Percentiles rank a stretch among this genome's conserved stretches.
These are phyloP conservation scores for Macrobrachium rosenbergii DNA, from an alignment of 1,140 invertebrate genomes.

Conservation along the genomic window DNA sequence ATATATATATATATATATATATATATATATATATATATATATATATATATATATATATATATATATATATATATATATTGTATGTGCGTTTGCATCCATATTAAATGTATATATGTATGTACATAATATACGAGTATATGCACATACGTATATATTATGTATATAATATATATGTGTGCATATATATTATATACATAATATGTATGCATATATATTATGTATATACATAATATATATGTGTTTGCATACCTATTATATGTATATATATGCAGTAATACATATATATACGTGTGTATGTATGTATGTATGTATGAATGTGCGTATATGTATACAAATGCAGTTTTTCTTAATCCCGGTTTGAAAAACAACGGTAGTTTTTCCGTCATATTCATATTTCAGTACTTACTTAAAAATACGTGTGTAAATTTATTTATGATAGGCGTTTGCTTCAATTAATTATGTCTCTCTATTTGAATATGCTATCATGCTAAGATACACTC, in stretches of 20 bases:
- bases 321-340: background rate
- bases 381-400: no score
- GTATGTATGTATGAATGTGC: background rate
- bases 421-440: no score
- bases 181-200: background rate
- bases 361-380: no score
- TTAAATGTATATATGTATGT: background rate
- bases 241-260: background rate
- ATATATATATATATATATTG: slow-evolving; percentile 20
- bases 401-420: no score
- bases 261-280: background rate
- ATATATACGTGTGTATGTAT: background rate
- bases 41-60: slow-evolving; percentile 25
- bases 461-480: no score
- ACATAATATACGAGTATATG: background rate
- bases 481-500: no score
- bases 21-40: slow-evolving; percentile 24
- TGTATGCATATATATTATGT: background rate
- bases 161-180: background rate
- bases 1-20: slow-evolving; percentile 16
- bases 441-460: no score
- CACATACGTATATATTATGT: background rate
- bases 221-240: background rate
- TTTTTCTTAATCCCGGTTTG: no score
- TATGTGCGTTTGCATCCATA: no score